Evolutionary conservation across 2,113 vertebrate species (phyloP).

Genomic region (Rhinolophus sinicus): DNA sequence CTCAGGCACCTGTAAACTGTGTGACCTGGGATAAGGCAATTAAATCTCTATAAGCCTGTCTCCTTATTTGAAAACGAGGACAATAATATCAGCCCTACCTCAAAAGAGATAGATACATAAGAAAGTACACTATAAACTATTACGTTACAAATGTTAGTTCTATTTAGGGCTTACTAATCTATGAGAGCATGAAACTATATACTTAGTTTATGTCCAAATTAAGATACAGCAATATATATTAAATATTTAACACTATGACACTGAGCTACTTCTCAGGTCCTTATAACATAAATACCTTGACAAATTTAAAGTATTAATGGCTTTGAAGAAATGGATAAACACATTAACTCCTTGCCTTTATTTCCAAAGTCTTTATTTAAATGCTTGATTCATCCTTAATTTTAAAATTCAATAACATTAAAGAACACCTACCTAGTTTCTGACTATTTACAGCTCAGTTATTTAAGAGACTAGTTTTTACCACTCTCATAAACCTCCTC

Average conservation of each 20-base stretch:
- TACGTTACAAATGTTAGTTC: conserved; percentile 67
- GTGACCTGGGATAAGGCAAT: conserved; percentile 47
- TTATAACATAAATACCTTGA: conserved; percentile 30
- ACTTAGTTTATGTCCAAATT: conserved; percentile 18
- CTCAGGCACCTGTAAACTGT: conserved; percentile 51
- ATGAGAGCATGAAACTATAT: conserved; percentile 44
- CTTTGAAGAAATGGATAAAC: not conserved
- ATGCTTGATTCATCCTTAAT: not conserved
- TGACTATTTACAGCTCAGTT: conserved; percentile 36
- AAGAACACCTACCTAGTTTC: conserved; percentile 32
- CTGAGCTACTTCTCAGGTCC: not conserved
- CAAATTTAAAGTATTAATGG: conserved; percentile 20
- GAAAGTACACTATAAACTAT: conserved; percentile 51
- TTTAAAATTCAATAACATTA: conserved; percentile 62
- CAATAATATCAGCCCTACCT: conserved; percentile 28
- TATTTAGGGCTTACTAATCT: conserved; percentile 36
- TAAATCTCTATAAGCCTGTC: conserved; percentile 59
- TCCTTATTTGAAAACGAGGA: conserved; percentile 57
- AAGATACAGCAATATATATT: conserved; percentile 22
- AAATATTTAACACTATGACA: conserved; percentile 39
- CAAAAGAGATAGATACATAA: conserved; percentile 42
- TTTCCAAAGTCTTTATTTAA: conserved; percentile 51
- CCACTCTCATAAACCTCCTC: not conserved
- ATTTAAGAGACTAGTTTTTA: conserved; percentile 11
- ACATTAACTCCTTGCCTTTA: conserved; percentile 21